phyloP scores from a whole-genome alignment of 2,888 invertebrate genomes.

The Euclidia mi region DNA sequence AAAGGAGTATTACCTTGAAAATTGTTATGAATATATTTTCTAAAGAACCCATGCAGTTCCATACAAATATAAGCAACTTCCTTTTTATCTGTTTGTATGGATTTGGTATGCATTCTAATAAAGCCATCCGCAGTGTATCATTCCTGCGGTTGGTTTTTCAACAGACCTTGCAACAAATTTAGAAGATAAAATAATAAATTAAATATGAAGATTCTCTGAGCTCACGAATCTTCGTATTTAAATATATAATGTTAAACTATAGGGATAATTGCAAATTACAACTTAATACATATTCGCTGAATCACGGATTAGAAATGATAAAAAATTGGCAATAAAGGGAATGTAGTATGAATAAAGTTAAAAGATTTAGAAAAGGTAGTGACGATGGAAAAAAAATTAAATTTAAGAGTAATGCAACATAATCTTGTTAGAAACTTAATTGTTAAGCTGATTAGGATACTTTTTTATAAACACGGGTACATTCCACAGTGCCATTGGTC shows the following conservation, averaged over 20 bases:
- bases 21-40: slow-evolving; percentile 49
- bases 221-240: slow-evolving; percentile 86
- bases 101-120: slow-evolving; percentile 81
- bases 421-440: slow-evolving; percentile 85
- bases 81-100: slow-evolving; percentile 86
- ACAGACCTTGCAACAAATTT: slow-evolving; percentile 73
- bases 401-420: slow-evolving; percentile 80
- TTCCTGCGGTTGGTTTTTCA: slow-evolving; percentile 39
- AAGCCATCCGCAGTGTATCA: slow-evolving; percentile 54
- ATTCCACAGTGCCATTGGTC: slow-evolving; percentile 87
- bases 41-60: slow-evolving; percentile 82
- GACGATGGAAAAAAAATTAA: slow-evolving; percentile 75
- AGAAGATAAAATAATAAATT: slow-evolving; percentile 65
- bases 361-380: slow-evolving; percentile 73
- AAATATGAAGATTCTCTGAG: slow-evolving; percentile 85
- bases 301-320: slow-evolving; percentile 74
- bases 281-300: slow-evolving; percentile 86
- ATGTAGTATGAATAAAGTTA: slow-evolving; percentile 64
- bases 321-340: slow-evolving; percentile 85
- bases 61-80: slow-evolving; percentile 87
- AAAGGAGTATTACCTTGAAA: slow-evolving; percentile 60
- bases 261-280: slow-evolving; percentile 88
- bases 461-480: slow-evolving; percentile 88
- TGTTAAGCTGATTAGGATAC: slow-evolving; percentile 85
- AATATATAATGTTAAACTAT: slow-evolving; percentile 71